Base-by-base conservation (phyloP, 2,888 invertebrate species). In the Scaeva pyrastri region DNA sequence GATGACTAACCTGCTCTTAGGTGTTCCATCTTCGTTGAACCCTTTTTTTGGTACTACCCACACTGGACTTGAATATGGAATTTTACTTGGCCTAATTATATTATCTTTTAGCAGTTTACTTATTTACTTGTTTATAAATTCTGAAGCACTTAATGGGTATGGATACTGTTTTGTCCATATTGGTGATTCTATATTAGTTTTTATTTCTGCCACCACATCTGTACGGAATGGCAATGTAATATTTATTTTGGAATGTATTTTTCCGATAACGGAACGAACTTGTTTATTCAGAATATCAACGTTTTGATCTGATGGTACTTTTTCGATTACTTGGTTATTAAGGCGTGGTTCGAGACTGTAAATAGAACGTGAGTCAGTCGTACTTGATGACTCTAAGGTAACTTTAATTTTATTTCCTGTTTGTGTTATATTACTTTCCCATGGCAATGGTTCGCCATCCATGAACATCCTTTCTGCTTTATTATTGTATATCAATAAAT, bases 131-230 rank as follows among this genome's bases (percentile, higher is more conserved):
- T 64, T 74, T 45, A 74, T 62, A 48, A 74, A 74, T 31, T 74
- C 62, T 64, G 48, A 39, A 19, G 48, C 74, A 60, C 45, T 58
- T 21, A 74, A 36, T 45, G 74, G 64, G 39, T 74, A 74, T 43
- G 74, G 74, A n/a, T 74, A 74, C 48, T 39, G 58, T 74, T 64
- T 74, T 26, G 48, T 64, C 48, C 62, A 74, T 60, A 74, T 64
- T 62, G 74, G 74, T 48, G 58, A 45, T 48, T 74, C 48, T 26
- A 21, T 58, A 26, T 52, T 74, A 21, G 62, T 74, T n/a, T 31
- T 16, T 43, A 74, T 64, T 48, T 58, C 60, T 62, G 62, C 74
- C 48, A 19, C 48, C 23, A 50, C 45, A 31, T 45, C 45, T 45
- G 74, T 74, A 39, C 36, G 43, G 62, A 62, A 74, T 41, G 62